Base-by-base conservation (phyloP, 2,797 vertebrate genomes). In the Enteromius argenteus region DNA sequence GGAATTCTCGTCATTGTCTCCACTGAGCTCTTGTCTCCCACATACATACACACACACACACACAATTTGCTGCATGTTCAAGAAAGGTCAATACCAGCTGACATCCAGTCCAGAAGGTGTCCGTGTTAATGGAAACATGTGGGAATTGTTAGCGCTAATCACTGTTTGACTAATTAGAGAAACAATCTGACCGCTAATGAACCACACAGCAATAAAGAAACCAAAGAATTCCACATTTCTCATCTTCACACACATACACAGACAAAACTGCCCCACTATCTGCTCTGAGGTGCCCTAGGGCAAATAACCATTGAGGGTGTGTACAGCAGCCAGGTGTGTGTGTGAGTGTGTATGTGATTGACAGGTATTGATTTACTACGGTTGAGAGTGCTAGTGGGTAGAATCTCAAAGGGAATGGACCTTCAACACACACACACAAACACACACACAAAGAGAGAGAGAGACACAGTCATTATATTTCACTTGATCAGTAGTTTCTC, bases 281-380 rank as follows among this genome's bases (percentile, higher is more conserved):
- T 84, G 79, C 84, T 87, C 64, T 56, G 83, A 86, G 81, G 85
- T 85, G 85, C 88, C 88, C 86, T 72, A 79, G 83, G 86, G 88
- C 84, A 84, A 82, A 86, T 89, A 87, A 69, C 86, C 84, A 89
- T 86, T 49, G 87, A 71, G 79, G 81, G 83, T 90, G 88, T 87
- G 84, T 84, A 80, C 74, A 79, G 82, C 75, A 62, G 87, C 84
- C 85, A 88, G 85, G 84, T 89, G 83, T 83, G 86, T 30, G 82
- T 85, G 86, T 56, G 80, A 4, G n/a, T 58, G 56, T 13, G 56
- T 14, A 30, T 76, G 27, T 81, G 83, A 89, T 85, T 83, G 88
- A 84, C 88, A 89, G 85, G 75, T 88, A 88, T 88, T 87, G 79
- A 83, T 87, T 89, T 89, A 87, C 84, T 60, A 77, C 79, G 68